Evolutionary conservation across 2,888 invertebrate species (phyloP), one percentile per base, ranked within the genome.

Genomic region (Drosophila yooni): DNA sequence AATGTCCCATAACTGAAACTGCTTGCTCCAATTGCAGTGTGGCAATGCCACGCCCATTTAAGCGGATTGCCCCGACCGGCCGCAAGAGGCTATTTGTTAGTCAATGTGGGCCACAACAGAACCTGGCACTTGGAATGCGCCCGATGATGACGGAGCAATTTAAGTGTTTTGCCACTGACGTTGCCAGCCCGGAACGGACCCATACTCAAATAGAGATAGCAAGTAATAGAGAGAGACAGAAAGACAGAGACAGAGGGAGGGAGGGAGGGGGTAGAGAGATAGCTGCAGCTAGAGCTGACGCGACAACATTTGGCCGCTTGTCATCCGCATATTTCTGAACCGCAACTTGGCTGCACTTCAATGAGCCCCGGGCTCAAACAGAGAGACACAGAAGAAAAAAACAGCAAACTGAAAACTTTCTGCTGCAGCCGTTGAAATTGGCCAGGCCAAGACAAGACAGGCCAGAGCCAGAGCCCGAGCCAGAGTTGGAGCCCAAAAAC

Each of bases 271-370:
- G n/a, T 25, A 25, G 34, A 0, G 11, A 43, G 15, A 21, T 46
- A 15, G 21, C 5, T 18, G 25, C 38, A 27, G 68, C 11, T 57
- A 3, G 21, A 46, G 48, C 36, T 51, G 34, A 56, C 51, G 66
- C 66, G 52, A 74, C 63, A 61, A 58, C 74, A 70, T 58, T 78
- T 78, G 63, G 72, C 51, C 67, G 76, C 81, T 69, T 79, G 79
- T 79, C 79, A 79, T 81, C 81, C 79, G 79, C 79, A 79, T 79
- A 69, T 74, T 77, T 79, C 54, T 74, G 78, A 81, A 81, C 79
- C 81, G 59, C 79, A 78, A 57, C 81, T 77, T 70, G 78, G 81
- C 74, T 79, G 81, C 79, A 79, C 79, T 81, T 74, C 81, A 81
- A 74, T 81, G 63, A 62, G 78, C 70, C 46, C 34, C 76, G 52